Evolutionary conservation across 2,797 vertebrate genomes (phyloP).

Genomic region (Melanotaenia boesemani): DNA sequence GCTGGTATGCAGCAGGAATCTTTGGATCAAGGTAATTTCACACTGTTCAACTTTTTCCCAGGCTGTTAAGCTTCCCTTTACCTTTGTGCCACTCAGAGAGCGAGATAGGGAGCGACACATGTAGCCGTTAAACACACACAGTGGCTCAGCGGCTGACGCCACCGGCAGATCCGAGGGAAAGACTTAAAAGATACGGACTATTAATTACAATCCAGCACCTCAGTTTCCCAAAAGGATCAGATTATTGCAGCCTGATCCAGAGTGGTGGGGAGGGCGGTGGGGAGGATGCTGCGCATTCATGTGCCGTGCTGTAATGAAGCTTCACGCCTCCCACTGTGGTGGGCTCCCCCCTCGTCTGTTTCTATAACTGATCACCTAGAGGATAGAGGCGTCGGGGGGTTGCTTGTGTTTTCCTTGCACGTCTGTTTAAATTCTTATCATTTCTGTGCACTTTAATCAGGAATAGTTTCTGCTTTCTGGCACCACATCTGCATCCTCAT

Average conservation of each 20-base stretch:
- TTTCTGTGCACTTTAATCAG: constrained; percentile 3
- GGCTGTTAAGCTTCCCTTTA: constrained; percentile 87
- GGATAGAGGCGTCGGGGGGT: constrained; percentile 16
- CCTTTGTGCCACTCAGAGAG: constrained; percentile 83
- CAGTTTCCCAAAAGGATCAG: constrained; percentile 81
- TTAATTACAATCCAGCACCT: constrained; percentile 80
- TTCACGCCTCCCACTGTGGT: constrained; percentile 1
- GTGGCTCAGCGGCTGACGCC: constrained; percentile 71
- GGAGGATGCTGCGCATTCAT: constrained; percentile 68
- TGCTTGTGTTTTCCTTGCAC: neutral
- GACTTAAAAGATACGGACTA: constrained; percentile 76
- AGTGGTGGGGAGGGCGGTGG: constrained; percentile 49
- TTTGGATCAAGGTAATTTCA: constrained; percentile 90
- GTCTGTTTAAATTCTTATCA: constrained; percentile 11
- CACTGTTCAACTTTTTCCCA: constrained; percentile 88
- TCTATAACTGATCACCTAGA: constrained; percentile 48
- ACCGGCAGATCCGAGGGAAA: constrained; percentile 57
- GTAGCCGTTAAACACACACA: constrained; percentile 79
- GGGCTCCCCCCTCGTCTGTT: constrained; percentile 36
- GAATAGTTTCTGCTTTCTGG: constrained; percentile 37
- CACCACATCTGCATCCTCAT: constrained; percentile 24
- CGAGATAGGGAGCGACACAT: constrained; percentile 84
- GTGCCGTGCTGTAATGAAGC: constrained; percentile 68
- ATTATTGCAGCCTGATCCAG: constrained; percentile 71
- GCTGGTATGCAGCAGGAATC: constrained; percentile 88